phyloP scores from a whole-genome alignment of 1,140 invertebrate genomes.

The Drusus annulatus region DNA sequence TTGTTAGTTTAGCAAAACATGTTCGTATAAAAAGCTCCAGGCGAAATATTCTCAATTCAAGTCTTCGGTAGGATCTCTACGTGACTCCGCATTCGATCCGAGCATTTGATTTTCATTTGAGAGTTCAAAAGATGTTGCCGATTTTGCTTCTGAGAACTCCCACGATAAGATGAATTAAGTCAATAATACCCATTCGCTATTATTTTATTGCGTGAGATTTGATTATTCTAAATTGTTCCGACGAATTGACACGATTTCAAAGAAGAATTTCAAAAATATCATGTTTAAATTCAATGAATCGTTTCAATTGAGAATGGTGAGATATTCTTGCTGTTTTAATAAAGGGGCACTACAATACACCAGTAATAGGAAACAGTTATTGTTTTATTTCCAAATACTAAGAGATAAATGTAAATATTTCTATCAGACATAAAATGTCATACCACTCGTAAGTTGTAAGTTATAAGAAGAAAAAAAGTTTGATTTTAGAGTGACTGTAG shows the following conservation, averaged over 20 bases:
- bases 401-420: too few relatives aligned
- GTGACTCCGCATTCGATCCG: constrained; percentile 47
- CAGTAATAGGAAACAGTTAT: too few relatives aligned
- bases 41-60: constrained; percentile 34
- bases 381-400: too few relatives aligned
- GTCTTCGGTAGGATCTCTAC: constrained; percentile 12
- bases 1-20: constrained; percentile 39
- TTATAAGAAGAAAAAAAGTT: too few relatives aligned
- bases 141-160: constrained; percentile 27
- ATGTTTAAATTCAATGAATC: not conserved
- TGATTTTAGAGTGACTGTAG: too few relatives aligned
- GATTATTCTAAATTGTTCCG: constrained; percentile 11
- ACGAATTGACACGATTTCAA: constrained; percentile 12
- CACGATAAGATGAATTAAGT: constrained; percentile 17
- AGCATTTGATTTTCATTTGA: constrained; percentile 27
- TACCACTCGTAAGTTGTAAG: too few relatives aligned
- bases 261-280: not conserved
- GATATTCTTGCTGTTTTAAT: too few relatives aligned
- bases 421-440: too few relatives aligned
- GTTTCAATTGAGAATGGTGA: not conserved
- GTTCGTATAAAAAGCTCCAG: constrained; percentile 33
- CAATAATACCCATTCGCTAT: not conserved
- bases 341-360: too few relatives aligned
- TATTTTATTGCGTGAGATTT: constrained; percentile 15
- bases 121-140: constrained; percentile 19